A percentile compares a stretch with the other conserved stretches of the same genome.
These are phyloP conservation scores for Orius insidiosus DNA, from an alignment of 1,140 invertebrate genomes.

Conservation along the genomic window DNA sequence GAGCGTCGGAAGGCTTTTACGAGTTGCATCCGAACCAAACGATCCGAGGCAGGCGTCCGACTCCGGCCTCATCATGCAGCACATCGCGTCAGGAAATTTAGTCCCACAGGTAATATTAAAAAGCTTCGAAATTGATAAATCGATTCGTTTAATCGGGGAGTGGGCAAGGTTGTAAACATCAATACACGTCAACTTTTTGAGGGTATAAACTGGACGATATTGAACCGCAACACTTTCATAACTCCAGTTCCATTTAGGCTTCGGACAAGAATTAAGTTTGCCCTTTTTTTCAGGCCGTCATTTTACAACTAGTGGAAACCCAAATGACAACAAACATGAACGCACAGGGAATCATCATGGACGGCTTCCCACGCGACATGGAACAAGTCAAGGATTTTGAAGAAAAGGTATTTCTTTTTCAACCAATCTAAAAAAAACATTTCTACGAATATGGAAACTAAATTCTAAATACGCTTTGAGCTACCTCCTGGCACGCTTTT, in stretches of 20 bases:
- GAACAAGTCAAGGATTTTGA: conserved; percentile 72
- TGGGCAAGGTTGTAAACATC: no score
- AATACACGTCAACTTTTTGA: no score
- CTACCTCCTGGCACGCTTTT: no score
- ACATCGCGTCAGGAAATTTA: conserved; percentile 65
- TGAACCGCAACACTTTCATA: no score
- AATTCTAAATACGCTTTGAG: no score
- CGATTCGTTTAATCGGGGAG: no score
- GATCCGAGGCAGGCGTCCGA: conserved; percentile 32
- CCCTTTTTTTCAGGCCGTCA: conserved; percentile 29
- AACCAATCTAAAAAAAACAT: no score
- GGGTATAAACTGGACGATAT: no score
- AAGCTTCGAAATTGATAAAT: not conserved
- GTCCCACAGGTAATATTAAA: conserved; percentile 36
- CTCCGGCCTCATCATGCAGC: conserved; percentile 38
- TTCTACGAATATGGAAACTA: no score
- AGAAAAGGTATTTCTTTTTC: conserved; percentile 48
- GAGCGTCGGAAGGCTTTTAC: conserved; percentile 49
- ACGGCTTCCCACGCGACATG: conserved; percentile 76
- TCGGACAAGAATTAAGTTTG: no score
- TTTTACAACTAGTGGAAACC: conserved; percentile 45
- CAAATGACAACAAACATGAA: conserved; percentile 35
- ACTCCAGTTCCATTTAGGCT: no score
- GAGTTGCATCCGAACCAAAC: conserved; percentile 39
- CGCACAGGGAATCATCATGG: conserved; percentile 59